Conservation (phyloP, 1,140 invertebrate genomes). For the Paralvinella palmiformis region DNA sequence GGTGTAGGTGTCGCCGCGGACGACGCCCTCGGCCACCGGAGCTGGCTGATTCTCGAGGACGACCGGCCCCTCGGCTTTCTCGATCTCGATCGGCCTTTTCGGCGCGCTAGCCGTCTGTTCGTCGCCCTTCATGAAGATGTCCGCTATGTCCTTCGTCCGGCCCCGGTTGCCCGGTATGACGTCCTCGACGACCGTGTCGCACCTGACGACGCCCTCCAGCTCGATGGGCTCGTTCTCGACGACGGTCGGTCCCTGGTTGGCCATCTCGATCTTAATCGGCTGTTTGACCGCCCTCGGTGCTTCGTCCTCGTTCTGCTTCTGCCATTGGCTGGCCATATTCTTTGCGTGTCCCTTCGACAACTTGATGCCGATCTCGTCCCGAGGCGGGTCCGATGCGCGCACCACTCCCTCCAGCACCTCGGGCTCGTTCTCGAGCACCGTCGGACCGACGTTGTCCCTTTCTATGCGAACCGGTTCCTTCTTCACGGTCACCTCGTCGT, state of each 20-base stretch:
- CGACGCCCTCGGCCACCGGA: not conserved
- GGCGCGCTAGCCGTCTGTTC: not conserved
- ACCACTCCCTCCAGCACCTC: constrained; percentile 6
- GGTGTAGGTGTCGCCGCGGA: not conserved
- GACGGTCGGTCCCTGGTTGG: not conserved
- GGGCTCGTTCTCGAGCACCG: constrained; percentile 16
- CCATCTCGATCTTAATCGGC: constrained; percentile 1
- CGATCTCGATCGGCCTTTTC: constrained; percentile 4
- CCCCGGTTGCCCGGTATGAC: constrained; percentile 3
- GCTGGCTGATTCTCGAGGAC: constrained; percentile 16
- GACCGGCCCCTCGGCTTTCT: not conserved
- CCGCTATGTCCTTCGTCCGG: not conserved
- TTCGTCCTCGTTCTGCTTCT: not conserved
- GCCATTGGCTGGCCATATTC: not conserved
- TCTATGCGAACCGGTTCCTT: not conserved
- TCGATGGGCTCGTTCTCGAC: constrained; percentile 2
- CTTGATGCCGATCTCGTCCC: not conserved
- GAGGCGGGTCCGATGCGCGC: not conserved
- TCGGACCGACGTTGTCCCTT: not conserved
- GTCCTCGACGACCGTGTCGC: not conserved
- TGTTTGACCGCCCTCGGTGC: not conserved
- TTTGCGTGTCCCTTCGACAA: not conserved
- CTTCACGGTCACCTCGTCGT: not conserved
- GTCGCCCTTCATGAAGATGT: not conserved
- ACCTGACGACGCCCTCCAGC: constrained; percentile 1